Evolutionary conservation across 2,888 invertebrate species (phyloP), one percentile per base, ranked within the genome.

Genomic region (Zele albiditarsus): DNA sequence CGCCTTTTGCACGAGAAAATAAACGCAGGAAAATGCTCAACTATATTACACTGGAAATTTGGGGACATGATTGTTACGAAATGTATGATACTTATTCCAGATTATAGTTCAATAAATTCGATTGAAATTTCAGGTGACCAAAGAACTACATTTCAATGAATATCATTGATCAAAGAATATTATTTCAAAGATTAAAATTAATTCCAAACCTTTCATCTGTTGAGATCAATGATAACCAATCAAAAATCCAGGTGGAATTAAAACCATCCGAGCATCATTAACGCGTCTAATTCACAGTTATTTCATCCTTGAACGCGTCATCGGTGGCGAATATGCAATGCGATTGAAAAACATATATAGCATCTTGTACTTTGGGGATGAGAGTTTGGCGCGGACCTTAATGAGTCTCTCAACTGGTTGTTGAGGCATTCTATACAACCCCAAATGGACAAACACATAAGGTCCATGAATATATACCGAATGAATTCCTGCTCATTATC

Each of bases 401-500:
- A 73, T 73, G 73, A 73, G 68, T 73, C 60, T 73, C 31, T 60
- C 57, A 28, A 65, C 25, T 65, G 38, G 16, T 38, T 23, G 16
- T 53, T 28, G 14, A n/a, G n/a, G 62, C 33, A 31, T 31, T 31
- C 33, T 57, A 27, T 20, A 28, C 28, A 68, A 46, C 57, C 57
- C 28, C 68, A 23, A 31, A 65, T 69, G 74, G 69, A 74, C 69
- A 69, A 69, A 53, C 33, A 73, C 53, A 8, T 62, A 60, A 60
- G 25, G 16, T 33, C 33, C 57, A 65, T 27, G 8, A 74, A 42
- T 49, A 58, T 67, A 33, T 46, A 53, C 23, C 20, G 20, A 68
- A 31, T 31, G n/a, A 46, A 68, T 68, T 68, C 53, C 31, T 53
- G 53, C 68, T 68, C 53, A 28, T 68, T 68, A 68, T 31, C 68